Conservation (phyloP, 2,888 invertebrate species). For the Lasius fuliginosus region DNA sequence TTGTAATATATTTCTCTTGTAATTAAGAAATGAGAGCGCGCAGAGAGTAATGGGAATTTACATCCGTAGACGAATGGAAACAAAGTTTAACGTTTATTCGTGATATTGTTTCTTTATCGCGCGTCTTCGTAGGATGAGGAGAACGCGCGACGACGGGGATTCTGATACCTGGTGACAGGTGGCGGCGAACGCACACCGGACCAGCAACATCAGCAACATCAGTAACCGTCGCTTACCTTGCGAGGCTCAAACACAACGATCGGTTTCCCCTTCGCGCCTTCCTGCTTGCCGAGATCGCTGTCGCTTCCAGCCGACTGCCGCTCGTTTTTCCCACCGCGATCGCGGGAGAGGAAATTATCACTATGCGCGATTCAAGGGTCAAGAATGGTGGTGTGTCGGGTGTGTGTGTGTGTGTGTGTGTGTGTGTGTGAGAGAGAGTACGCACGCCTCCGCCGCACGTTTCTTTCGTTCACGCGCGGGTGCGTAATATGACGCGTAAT, state of each 20-base stretch:
- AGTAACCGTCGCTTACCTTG: conserved; percentile 64
- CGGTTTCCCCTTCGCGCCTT: conserved; percentile 30
- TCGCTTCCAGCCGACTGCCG: conserved; percentile 67
- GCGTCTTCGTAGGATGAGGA: neutral
- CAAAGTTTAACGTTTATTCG: no score
- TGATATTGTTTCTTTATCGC: no score
- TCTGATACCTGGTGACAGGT: conserved; percentile 11
- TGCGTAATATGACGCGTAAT: conserved; percentile 12
- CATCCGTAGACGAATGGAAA: no score
- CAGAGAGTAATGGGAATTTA: no score
- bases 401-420: neutral
- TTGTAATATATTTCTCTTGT: neutral
- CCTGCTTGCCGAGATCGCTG: conserved; percentile 61
- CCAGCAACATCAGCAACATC: neutral
- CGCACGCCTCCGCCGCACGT: neutral
- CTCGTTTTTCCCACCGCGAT: conserved; percentile 65
- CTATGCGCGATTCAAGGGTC: conserved; percentile 72
- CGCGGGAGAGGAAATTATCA: conserved; percentile 72
- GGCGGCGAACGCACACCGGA: neutral
- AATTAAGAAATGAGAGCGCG: no score
- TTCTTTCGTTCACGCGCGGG: neutral
- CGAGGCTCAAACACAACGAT: neutral
- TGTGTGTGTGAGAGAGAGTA: neutral
- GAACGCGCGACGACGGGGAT: neutral
- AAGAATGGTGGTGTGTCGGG: conserved; percentile 60